These are phyloP conservation scores for Etheostoma nigrum DNA, from an alignment of 2,797 vertebrate genomes.

Conservation along the genomic window DNA sequence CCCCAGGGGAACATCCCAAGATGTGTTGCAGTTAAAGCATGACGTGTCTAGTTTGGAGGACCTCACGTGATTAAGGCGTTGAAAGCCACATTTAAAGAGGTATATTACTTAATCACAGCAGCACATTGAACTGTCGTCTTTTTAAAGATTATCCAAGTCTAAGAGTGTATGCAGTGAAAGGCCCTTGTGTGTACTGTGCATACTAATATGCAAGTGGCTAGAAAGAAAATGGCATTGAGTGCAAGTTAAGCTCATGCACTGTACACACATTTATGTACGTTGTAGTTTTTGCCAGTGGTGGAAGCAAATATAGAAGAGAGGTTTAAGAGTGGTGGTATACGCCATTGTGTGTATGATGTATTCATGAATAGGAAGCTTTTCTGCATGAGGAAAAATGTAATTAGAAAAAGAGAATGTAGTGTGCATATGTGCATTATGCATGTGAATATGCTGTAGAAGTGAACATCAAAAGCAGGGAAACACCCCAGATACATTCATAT, in stretches of 20 bases:
- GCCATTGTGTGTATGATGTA: constrained; percentile 61
- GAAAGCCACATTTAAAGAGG: constrained; percentile 51
- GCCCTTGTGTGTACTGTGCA: constrained; percentile 46
- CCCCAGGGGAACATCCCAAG: constrained; percentile 59
- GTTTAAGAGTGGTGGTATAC: constrained; percentile 44
- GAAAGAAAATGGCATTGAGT: constrained; percentile 57
- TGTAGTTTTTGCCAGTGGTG: constrained; percentile 42
- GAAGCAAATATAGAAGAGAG: constrained; percentile 53
- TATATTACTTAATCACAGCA: constrained; percentile 50
- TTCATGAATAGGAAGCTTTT: constrained; percentile 61
- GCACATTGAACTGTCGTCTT: constrained; percentile 34
- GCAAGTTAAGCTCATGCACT: constrained; percentile 52
- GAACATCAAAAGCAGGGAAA: constrained; percentile 67
- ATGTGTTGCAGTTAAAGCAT: constrained; percentile 63
- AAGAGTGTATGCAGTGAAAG: constrained; percentile 23
- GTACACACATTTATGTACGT: constrained; percentile 40
- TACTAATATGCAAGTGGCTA: constrained; percentile 73
- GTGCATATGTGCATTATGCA: constrained; percentile 67
- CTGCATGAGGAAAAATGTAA: constrained; percentile 64
- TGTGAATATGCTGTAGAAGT: constrained; percentile 64
- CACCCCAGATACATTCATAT: constrained; percentile 67
- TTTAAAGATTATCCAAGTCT: constrained; percentile 34
- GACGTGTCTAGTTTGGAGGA: constrained; percentile 62
- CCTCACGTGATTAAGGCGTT: constrained; percentile 48
- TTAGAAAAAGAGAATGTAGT: constrained; percentile 69